Percentiles rank a stretch among this genome's conserved stretches.
Evolutionary conservation across 2,113 vertebrate genomes (phyloP).

Genomic region (Prochilodus magdalenae): DNA sequence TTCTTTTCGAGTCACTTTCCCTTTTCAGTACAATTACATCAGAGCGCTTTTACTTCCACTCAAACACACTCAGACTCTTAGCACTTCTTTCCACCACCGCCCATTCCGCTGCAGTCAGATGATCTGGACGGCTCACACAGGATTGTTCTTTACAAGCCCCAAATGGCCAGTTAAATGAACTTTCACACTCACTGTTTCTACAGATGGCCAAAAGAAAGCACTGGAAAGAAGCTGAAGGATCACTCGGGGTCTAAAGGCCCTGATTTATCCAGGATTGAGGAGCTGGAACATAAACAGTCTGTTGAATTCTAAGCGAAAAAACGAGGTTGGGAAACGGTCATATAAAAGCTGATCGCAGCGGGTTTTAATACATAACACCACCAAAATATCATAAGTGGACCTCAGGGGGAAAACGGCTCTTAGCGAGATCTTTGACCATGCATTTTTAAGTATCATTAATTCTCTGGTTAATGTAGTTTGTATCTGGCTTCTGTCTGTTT

Average conservation of each 20-base stretch:
- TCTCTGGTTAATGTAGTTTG: too few relatives aligned
- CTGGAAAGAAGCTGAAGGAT: slow-evolving; percentile 9
- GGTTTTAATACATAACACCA: too few relatives aligned
- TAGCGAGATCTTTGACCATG: too few relatives aligned
- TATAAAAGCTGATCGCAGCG: too few relatives aligned
- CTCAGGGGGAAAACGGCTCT: too few relatives aligned
- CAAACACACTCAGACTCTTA: slow-evolving; percentile 3
- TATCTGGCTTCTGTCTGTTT: too few relatives aligned
- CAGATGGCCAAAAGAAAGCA: not conserved
- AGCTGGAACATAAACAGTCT: too few relatives aligned
- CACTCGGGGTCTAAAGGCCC: not conserved
- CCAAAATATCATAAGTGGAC: too few relatives aligned
- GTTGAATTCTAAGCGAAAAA: not conserved
- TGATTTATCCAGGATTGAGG: not conserved
- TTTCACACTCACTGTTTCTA: not conserved
- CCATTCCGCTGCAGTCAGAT: slow-evolving; percentile 2
- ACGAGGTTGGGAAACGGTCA: too few relatives aligned
- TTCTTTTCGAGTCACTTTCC: too few relatives aligned
- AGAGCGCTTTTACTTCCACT: not conserved
- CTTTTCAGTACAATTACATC: not conserved
- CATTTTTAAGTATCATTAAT: too few relatives aligned
- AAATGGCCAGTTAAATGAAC: not conserved
- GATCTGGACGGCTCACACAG: not conserved
- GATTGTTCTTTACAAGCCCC: slow-evolving; percentile 3
- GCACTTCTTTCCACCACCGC: not conserved